Evolutionary conservation across 2,797 vertebrate species (phyloP).

Genomic region (Gymnothorax reevesii): DNA sequence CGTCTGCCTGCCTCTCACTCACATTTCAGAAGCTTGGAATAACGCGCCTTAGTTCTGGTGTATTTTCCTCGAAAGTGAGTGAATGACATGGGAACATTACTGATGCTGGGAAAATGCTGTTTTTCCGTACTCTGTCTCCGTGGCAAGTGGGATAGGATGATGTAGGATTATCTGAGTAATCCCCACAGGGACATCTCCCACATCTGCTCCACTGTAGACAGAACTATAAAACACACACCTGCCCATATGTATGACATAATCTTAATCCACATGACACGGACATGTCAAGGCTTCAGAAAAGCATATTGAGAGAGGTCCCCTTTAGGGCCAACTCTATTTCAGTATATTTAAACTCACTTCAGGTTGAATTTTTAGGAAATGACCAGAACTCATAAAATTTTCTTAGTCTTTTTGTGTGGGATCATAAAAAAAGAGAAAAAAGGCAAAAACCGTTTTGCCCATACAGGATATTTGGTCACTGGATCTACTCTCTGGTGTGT

Average conservation of each 20-base stretch:
- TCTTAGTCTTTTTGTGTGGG: slow-evolving; percentile 17
- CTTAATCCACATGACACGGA: neutral
- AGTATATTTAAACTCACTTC: slow-evolving; percentile 13
- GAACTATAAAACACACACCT: neutral
- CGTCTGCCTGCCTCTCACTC: neutral
- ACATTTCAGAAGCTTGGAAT: neutral
- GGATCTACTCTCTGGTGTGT: slow-evolving; percentile 27
- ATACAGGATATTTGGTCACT: slow-evolving; percentile 23
- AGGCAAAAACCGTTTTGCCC: slow-evolving; percentile 29
- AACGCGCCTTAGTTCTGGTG: neutral
- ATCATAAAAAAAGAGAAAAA: slow-evolving; percentile 1
- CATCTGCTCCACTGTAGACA: neutral
- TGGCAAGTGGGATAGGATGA: neutral
- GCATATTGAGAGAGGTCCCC: too few species aligned
- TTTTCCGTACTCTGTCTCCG: too few species aligned
- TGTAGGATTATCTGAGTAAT: neutral
- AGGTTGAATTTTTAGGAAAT: slow-evolving; percentile 27
- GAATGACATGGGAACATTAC: neutral
- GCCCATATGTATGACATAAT: too few species aligned
- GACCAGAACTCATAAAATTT: slow-evolving; percentile 20
- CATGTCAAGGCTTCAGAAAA: too few species aligned
- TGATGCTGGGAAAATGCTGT: too few species aligned
- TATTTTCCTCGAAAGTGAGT: neutral
- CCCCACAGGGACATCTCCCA: neutral
- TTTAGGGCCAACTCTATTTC: neutral